A percentile compares a stretch with the other conserved stretches of the same genome.
phyloP scores from a whole-genome alignment of 2,113 vertebrate species.

The Stigmatopora nigra region DNA sequence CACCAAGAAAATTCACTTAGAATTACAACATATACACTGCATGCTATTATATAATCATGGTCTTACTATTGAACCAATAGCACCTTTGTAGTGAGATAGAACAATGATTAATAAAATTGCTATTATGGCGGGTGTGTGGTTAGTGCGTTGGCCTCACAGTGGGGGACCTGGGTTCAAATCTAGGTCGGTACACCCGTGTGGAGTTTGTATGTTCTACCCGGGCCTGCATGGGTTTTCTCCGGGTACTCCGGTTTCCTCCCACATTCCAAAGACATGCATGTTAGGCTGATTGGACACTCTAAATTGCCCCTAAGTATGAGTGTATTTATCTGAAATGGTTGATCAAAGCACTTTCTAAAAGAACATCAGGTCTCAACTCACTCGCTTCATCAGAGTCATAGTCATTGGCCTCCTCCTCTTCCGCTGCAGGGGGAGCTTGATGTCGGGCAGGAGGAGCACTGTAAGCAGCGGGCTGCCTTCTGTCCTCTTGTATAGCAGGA shows the following conservation, averaged over 20 bases:
- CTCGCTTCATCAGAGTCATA: conserved; percentile 96
- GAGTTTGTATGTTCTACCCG: too few relatives aligned
- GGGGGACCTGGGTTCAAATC: too few relatives aligned
- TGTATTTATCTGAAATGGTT: conserved; percentile 1
- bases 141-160: too few relatives aligned
- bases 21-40: neutral
- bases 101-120: neutral
- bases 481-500: conserved; percentile 69
- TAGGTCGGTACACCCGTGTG: too few relatives aligned
- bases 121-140: too few relatives aligned
- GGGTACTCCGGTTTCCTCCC: too few relatives aligned
- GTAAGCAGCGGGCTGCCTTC: conserved; percentile 62
- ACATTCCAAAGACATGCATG: too few relatives aligned
- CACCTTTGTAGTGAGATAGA: neutral
- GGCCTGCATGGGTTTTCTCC: too few relatives aligned
- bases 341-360: neutral
- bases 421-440: conserved; percentile 69
- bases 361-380: conserved; percentile 56
- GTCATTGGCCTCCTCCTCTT: conserved; percentile 88
- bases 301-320: neutral
- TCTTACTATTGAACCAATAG: neutral
- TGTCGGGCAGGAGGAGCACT: conserved; percentile 46
- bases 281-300: too few relatives aligned
- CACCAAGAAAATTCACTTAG: neutral
- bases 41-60: neutral